Evolutionary conservation across 2,888 invertebrate genomes (phyloP), one percentile per base, ranked within the genome.

Genomic region (Zootermopsis nevadensis): DNA sequence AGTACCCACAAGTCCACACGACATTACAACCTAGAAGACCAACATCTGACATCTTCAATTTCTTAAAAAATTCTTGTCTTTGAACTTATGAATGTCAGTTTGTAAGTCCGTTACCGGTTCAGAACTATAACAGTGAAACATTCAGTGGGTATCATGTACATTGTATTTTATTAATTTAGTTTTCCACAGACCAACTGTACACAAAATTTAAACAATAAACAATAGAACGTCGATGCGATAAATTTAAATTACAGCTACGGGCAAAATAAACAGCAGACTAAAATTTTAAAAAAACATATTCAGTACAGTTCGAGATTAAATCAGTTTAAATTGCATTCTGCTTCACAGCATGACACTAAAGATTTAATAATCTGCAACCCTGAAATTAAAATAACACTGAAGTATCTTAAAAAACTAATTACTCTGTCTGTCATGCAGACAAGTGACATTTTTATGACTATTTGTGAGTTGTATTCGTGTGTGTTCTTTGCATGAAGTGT

Each of bases 321-420:
- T 42, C 27, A 76, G 76, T 42, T 42, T 76, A 76, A 76, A 31
- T 76, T 42, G 30, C 76, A 76, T 76, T 76, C 31, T 27, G n/a
- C n/a, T 60, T 6, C 12, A 60, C 8, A 48, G 4, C 60, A 60
- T n/a, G n/a, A 60, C n/a, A 7, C 22, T 55, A 55, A 55, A 55
- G 6, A 19, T 55, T 22, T 55, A 55, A 12, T 19, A 55, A 55
- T n/a, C 24, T 2, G 22, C 2, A 7, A 22, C n/a, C 7, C 22
- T 12, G 22, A 22, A 55, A 55, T 55, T n/a, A n/a, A 12, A 55
- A 7, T 22, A 55, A 55, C 55, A 19, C 55, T 12, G 42, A 15
- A 42, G 42, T 8, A 42, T 8, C 42, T n/a, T n/a, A n/a, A n/a
- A n/a, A n/a, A n/a, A n/a, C n/a, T n/a, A n/a, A n/a, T n/a, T n/a